These are phyloP conservation scores for Delphinus delphis DNA, from an alignment of 2,113 vertebrate genomes.

Conservation along the genomic window DNA sequence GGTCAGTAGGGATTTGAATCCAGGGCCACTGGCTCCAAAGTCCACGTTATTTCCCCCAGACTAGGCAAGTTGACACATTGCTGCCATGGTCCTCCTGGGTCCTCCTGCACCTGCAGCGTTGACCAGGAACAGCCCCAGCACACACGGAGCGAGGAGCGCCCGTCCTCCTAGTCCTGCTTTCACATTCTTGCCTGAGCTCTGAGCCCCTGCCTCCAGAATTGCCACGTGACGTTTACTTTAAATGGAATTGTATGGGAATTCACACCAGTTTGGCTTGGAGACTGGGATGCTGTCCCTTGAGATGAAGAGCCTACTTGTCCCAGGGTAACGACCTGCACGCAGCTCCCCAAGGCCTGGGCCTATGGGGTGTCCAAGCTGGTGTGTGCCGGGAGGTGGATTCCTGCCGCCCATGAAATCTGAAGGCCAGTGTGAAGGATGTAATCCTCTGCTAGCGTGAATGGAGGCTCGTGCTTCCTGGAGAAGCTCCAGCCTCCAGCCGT, in stretches of 20 bases:
- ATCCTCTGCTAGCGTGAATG: no score
- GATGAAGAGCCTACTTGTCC: background rate
- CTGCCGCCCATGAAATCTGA: no score
- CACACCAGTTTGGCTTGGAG: background rate
- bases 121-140: background rate
- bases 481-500: background rate
- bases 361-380: background rate
- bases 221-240: background rate
- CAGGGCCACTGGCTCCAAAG: background rate
- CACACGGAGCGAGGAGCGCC: background rate
- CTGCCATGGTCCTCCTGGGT: background rate
- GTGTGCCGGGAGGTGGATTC: background rate
- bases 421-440: background rate
- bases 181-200: background rate
- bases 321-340: no score
- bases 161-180: background rate
- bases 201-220: background rate
- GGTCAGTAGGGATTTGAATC: background rate
- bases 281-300: background rate
- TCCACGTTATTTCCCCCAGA: background rate
- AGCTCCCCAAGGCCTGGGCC: background rate
- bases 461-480: background rate
- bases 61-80: accelerated
- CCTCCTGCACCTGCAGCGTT: accelerated
- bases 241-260: background rate